Evolutionary conservation across 1,140 invertebrate species (phyloP).

Genomic region (Drosophila willistoni): DNA sequence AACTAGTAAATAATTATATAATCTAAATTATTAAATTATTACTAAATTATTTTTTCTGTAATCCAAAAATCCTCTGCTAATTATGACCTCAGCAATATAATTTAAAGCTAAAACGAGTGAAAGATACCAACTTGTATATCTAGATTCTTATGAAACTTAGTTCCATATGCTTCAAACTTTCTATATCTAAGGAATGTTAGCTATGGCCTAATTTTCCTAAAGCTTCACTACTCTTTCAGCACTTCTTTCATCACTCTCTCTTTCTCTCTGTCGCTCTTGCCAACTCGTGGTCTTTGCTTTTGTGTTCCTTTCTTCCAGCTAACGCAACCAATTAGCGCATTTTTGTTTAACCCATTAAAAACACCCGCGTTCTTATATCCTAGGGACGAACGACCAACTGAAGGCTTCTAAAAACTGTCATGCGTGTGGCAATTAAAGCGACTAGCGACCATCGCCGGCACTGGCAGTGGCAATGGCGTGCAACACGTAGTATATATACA

Average conservation of each 20-base stretch:
- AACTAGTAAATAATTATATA: too few relatives aligned
- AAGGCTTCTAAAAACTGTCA: conserved; percentile 38
- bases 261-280: not conserved
- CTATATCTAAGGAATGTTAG: not conserved
- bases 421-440: conserved; percentile 51
- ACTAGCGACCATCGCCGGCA: conserved; percentile 20
- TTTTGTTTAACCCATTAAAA: conserved; percentile 38
- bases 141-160: not conserved
- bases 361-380: conserved; percentile 12
- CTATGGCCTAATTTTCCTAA: not conserved
- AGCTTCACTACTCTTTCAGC: not conserved
- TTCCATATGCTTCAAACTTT: not conserved
- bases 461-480: conserved; percentile 15
- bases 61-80: too few relatives aligned
- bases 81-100: too few relatives aligned
- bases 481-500: conserved; percentile 31
- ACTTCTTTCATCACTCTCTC: not conserved
- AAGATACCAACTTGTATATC: too few relatives aligned
- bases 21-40: too few relatives aligned
- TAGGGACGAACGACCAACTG: conserved; percentile 12
- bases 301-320: not conserved
- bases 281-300: not conserved
- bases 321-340: conserved; percentile 33
- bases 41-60: too few relatives aligned
- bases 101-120: too few relatives aligned